phyloP scores from a whole-genome alignment of 1,140 invertebrate genomes.

The Drosophila pruinosa region DNA sequence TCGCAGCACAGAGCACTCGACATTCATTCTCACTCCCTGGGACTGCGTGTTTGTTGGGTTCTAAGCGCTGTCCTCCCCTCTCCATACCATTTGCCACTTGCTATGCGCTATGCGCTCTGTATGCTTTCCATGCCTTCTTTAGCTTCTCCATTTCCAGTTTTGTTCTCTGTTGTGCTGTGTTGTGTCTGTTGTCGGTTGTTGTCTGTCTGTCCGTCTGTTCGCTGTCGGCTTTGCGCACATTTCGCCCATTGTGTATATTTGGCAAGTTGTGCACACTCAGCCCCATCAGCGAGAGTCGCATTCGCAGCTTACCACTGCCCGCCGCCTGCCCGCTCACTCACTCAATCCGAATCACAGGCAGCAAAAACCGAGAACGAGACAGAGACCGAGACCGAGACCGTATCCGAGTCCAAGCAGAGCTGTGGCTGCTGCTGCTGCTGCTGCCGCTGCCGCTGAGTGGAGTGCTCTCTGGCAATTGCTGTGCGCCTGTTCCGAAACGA shows the following conservation, averaged over 20 bases:
- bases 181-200: slow-evolving; percentile 31
- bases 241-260: slow-evolving; percentile 67
- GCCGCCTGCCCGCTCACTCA: not conserved
- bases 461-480: slow-evolving; percentile 57
- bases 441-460: slow-evolving; percentile 50
- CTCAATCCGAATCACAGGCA: not conserved
- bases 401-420: too few relatives aligned
- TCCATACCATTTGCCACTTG: slow-evolving; percentile 7
- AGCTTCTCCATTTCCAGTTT: slow-evolving; percentile 72
- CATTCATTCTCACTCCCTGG: not conserved
- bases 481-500: slow-evolving; percentile 77
- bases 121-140: slow-evolving; percentile 47
- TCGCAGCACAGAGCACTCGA: slow-evolving; percentile 4
- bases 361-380: not conserved
- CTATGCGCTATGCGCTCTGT: slow-evolving; percentile 19
- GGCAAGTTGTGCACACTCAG: slow-evolving; percentile 63
- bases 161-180: slow-evolving; percentile 33
- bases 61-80: slow-evolving; percentile 2
- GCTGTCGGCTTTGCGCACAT: slow-evolving; percentile 49
- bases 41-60: slow-evolving; percentile 22
- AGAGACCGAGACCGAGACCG: not conserved
- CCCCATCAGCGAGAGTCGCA: slow-evolving; percentile 33
- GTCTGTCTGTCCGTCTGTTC: slow-evolving; percentile 27
- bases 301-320: slow-evolving; percentile 3
- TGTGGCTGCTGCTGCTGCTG: not conserved